Evolutionary conservation across 30 jellyfish, hydroid and myxozoan species (phyloP), one percentile per base, ranked within the genome.

Genomic region (Nemopilema nomurai): DNA sequence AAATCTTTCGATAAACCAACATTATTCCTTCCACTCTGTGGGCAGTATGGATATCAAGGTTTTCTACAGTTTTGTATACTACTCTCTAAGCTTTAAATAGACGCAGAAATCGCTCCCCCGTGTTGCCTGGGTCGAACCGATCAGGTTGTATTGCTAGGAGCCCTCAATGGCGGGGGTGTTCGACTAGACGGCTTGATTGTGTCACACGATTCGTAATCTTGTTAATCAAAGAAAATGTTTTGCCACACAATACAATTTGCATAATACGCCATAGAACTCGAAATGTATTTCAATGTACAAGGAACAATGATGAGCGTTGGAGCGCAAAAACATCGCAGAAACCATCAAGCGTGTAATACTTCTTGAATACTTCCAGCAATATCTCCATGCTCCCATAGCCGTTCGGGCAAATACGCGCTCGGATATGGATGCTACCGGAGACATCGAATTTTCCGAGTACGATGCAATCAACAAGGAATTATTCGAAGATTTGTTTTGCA

Each of bases 391-490:
- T 6, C 9, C 57, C 57, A 6, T 6, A 3, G 62, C n/a, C 80
- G 23, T 23, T 1, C 6, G 80, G 31, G 4, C 25, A 23, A 29
- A 18, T 69, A 9, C 50, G 8, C 6, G 80, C 8, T 6, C 13
- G 23, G 33, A n/a, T 28, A 82, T 82, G 76, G 90, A 65, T 26
- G 90, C 69, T 8, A 82, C 84, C 16, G 84, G 84, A 17, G 84
- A 82, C 41, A 68, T 82, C 9, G 90, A 82, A 70, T 23, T 71
- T 28, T 7, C 77, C 8, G 90, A 82, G 33, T 71, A 23, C 79
- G 84, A 83, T 52, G 79, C 81, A 22, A 66, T 84, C 49, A 62
- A 19, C 8, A 76, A 84, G 82, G 87, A 84, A 70, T 50, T 84
- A 29, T 69, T 66, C 1, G 83, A 82, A 7, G 90, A 82, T 29